These are phyloP conservation scores for Mirza zaza DNA, from an alignment of 2,113 vertebrate species.

Conservation along the genomic window DNA sequence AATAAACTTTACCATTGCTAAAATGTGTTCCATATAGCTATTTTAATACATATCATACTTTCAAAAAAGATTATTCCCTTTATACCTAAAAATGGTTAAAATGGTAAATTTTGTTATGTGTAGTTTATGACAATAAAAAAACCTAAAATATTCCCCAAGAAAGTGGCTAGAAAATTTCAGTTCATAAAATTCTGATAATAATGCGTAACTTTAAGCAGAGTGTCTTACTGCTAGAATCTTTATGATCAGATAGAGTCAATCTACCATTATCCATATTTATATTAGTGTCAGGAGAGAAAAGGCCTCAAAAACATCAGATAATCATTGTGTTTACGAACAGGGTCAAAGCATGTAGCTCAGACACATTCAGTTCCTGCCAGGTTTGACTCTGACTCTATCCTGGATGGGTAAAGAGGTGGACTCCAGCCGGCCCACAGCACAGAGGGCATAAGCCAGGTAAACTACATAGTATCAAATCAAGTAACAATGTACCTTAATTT, in stretches of 20 bases:
- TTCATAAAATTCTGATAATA: conserved; percentile 22
- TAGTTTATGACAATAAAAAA: background rate
- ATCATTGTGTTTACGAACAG: background rate
- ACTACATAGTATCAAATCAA: background rate
- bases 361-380: background rate
- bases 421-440: background rate
- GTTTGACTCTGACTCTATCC: background rate
- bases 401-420: background rate
- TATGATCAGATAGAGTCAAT: background rate
- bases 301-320: background rate
- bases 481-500: background rate
- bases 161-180: conserved; percentile 40
- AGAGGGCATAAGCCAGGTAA: background rate
- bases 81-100: conserved; percentile 26
- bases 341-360: background rate
- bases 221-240: background rate
- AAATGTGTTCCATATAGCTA: background rate
- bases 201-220: background rate
- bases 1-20: conserved; percentile 54
- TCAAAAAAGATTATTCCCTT: background rate
- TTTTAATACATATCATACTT: conserved; percentile 3
- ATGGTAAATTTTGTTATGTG: background rate
- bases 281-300: background rate
- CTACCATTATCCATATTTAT: background rate
- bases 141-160: background rate